Evolutionary conservation across 1,140 invertebrate species (phyloP), one percentile per base, ranked within the genome.

Genomic region (Aphis craccivora): DNA sequence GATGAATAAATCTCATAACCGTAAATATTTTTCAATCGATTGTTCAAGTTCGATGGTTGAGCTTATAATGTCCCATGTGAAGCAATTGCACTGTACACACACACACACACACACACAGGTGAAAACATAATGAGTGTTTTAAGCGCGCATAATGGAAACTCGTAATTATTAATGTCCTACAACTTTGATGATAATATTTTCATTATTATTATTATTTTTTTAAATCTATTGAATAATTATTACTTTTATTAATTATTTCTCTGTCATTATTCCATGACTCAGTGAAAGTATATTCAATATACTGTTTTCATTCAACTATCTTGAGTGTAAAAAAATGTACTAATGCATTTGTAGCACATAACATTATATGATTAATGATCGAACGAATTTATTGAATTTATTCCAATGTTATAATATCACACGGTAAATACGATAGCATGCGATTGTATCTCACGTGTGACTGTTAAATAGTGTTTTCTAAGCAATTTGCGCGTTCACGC

Each of bases 231-330:
- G 35, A 40, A 90, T 40, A 90, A 25, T 90, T 88, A 22, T 88
- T 30, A 25, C 37, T 30, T 14, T 53, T 43, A 30, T 89, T 89
- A 53, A 48, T 87, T 88, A 40, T 90, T 53, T 55, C 20, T 53
- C 11, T 8, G 51, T 35, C 45, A 53, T 88, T 53, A 88, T 88
- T 51, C 20, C 22, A 20, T 18, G 51, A 40, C 18, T 22, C 35
- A 55, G 88, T 55, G 88, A 90, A 90, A 90, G 88, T 90, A 30
- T 90, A 37, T 90, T 37, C 43, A 90, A 90, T 55, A 90, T 40
- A 55, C 51, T 55, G 35, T 90, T 55, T 25, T 37, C 20, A 53
- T 90, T 90, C 5, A 22, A 40, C 55, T 55, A 90, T 55, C 18
- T 51, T 22, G 2, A 35, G 18, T 88, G n/a, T 88, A 35, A n/a